Evolutionary conservation across 1,140 invertebrate species (phyloP).

Genomic region (Brachionus calyciflorus): DNA sequence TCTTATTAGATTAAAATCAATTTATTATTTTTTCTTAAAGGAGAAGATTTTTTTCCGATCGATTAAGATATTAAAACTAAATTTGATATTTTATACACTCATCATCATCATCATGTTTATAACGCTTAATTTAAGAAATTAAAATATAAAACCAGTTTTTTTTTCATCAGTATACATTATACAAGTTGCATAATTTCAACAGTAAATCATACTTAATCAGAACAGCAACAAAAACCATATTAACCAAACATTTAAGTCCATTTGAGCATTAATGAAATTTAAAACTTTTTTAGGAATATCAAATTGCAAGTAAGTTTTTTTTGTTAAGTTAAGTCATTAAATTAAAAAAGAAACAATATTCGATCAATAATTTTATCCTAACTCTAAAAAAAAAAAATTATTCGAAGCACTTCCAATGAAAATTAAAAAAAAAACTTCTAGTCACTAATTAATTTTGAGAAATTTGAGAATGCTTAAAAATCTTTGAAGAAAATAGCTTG

Average conservation of each 20-base stretch:
- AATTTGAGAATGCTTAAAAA: slow-evolving; percentile 33
- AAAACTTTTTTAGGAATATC: background rate
- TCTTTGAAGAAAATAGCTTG: background rate
- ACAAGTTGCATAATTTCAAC: too few relatives aligned
- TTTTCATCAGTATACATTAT: too few relatives aligned
- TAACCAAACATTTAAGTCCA: slow-evolving; percentile 5
- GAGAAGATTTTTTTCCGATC: too few relatives aligned
- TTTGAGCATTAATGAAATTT: slow-evolving; percentile 20
- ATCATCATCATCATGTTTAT: too few relatives aligned
- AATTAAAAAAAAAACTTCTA: background rate
- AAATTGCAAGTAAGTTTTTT: background rate
- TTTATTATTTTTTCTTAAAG: too few relatives aligned
- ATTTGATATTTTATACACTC: too few relatives aligned
- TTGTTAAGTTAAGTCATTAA: background rate
- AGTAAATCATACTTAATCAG: too few relatives aligned
- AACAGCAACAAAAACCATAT: background rate
- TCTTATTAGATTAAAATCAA: too few relatives aligned
- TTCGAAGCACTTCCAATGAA: background rate
- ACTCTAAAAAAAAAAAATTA: background rate
- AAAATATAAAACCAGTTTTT: too few relatives aligned
- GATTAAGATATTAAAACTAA: too few relatives aligned
- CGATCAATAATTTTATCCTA: background rate
- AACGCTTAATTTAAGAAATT: too few relatives aligned
- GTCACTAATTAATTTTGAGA: slow-evolving; percentile 1
- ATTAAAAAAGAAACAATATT: slow-evolving; percentile 19